Percentiles rank a stretch among this genome's conserved stretches.
Conservation (phyloP, 2,797 vertebrate species). For the Pyrocephalus nanus region DNA sequence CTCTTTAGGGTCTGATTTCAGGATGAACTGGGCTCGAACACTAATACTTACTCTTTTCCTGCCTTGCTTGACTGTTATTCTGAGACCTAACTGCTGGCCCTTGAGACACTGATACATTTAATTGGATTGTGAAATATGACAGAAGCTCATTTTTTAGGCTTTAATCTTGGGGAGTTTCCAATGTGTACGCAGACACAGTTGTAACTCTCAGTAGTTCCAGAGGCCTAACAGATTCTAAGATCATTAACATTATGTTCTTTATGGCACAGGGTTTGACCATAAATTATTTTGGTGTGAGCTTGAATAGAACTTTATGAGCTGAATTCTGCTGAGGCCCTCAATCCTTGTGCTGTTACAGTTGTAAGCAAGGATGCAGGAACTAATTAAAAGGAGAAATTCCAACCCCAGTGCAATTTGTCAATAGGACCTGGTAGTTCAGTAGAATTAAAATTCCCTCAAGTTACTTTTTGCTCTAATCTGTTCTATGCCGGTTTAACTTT, state of each 20-base stretch:
- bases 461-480: slow-evolving; percentile 11
- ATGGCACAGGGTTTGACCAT: background rate
- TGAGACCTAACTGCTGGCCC: background rate
- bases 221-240: slow-evolving; percentile 31
- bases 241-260: slow-evolving; percentile 62
- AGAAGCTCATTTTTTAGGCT: slow-evolving; percentile 36
- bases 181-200: background rate
- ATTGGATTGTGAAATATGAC: slow-evolving; percentile 31
- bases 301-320: slow-evolving; percentile 42
- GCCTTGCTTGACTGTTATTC: background rate
- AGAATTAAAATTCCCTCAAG: slow-evolving; percentile 6
- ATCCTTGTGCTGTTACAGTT: background rate
- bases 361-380: slow-evolving; percentile 39
- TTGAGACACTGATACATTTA: slow-evolving; percentile 2
- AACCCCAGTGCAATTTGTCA: slow-evolving; percentile 1
- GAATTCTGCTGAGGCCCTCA: slow-evolving; percentile 36
- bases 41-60: background rate
- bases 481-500: background rate
- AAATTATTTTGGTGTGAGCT: slow-evolving; percentile 47
- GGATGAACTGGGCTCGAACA: background rate
- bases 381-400: slow-evolving; percentile 25
- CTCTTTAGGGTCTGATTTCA: background rate
- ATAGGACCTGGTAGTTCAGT: background rate
- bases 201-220: slow-evolving; percentile 51
- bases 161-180: slow-evolving; percentile 50